Percentiles rank a stretch among this genome's conserved stretches.
These are phyloP conservation scores for Sinocyclocheilus maitianheensis DNA, from an alignment of 2,113 vertebrate species.

Conservation along the genomic window DNA sequence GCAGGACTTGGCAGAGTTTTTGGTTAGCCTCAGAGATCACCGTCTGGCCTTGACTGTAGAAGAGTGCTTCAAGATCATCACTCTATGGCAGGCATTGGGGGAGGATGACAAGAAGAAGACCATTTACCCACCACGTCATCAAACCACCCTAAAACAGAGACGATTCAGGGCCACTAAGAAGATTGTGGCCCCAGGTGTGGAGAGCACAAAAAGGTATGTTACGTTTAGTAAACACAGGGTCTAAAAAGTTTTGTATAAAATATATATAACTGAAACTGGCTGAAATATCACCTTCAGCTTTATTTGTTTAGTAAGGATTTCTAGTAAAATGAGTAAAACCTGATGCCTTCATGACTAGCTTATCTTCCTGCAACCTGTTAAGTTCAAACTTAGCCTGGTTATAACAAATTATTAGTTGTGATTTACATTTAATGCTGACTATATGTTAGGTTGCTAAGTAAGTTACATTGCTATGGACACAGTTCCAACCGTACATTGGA, in stretches of 20 bases:
- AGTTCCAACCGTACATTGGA: not conserved
- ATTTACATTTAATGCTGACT: not conserved
- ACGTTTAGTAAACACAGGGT: too few species aligned
- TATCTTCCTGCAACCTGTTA: not conserved
- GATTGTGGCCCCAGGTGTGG: slow-evolving; percentile 4
- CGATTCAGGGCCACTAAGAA: not conserved
- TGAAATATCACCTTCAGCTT: too few species aligned
- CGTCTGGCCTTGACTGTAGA: not conserved
- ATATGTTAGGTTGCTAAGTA: not conserved
- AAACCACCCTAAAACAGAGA: slow-evolving; percentile 7
- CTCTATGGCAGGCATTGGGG: not conserved
- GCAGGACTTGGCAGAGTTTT: too few species aligned
- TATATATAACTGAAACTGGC: too few species aligned
- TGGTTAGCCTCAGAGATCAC: not conserved
- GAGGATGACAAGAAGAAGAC: not conserved
- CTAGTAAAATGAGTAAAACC: not conserved
- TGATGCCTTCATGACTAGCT: not conserved
- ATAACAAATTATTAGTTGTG: not conserved
- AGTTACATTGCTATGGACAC: not conserved
- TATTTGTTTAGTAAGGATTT: too few species aligned
- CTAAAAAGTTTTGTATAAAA: too few species aligned
- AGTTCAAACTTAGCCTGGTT: not conserved
- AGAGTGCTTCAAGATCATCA: not conserved
- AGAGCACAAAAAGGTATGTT: not conserved
- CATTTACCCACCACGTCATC: not conserved